These are phyloP conservation scores for Panonychus citri DNA, from an alignment of 1,140 invertebrate species.

Conservation along the genomic window DNA sequence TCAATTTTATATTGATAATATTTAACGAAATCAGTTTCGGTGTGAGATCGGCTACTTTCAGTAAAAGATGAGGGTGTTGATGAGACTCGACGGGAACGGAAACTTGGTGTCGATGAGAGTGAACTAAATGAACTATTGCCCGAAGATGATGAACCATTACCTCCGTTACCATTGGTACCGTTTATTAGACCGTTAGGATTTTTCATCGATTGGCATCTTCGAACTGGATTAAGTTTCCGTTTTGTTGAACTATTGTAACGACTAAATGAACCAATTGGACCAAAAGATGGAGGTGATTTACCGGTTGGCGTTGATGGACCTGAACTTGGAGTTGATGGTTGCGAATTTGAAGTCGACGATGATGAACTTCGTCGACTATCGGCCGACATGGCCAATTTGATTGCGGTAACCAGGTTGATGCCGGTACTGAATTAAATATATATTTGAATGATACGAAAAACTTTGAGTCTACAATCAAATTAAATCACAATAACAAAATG, in stretches of 20 bases:
- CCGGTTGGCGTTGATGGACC: not conserved
- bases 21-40: not conserved
- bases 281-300: not conserved
- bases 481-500: too few species aligned
- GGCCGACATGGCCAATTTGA: not conserved
- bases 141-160: too few species aligned
- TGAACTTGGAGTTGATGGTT: not conserved
- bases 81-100: not conserved
- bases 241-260: not conserved
- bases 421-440: too few species aligned
- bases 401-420: too few species aligned
- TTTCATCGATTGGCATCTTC: constrained; percentile 1
- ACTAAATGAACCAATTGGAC: not conserved
- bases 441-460: too few species aligned
- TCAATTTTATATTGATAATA: constrained; percentile 2
- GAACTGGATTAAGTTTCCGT: not conserved
- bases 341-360: not conserved
- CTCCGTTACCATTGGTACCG: not conserved
- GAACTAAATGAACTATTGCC: not conserved
- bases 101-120: not conserved
- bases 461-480: too few species aligned
- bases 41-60: not conserved
- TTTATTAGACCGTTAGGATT: not conserved
- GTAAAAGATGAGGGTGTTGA: not conserved
- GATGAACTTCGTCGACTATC: constrained; percentile 1